These are phyloP conservation scores for Hemibagrus guttatus DNA, from an alignment of 2,797 vertebrate species.

Conservation along the genomic window DNA sequence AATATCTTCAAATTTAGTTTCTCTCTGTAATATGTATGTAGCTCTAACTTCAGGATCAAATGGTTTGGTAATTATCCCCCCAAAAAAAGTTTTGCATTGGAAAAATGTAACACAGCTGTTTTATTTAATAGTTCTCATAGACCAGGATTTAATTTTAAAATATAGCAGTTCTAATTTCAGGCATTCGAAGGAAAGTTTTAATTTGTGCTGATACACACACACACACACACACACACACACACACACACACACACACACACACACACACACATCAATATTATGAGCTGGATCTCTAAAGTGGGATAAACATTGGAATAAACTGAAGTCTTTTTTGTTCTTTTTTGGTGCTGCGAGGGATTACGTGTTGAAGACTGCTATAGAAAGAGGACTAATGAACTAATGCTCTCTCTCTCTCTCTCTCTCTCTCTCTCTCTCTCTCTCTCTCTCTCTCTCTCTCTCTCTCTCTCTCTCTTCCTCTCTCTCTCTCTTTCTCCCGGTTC, in stretches of 20 bases:
- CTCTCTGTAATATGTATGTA: not conserved
- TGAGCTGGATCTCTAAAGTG: not conserved
- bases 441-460: not conserved
- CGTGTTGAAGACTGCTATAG: not conserved
- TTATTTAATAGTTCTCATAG: not conserved
- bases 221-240: not conserved
- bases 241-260: not conserved
- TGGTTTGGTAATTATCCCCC: not conserved
- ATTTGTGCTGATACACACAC: not conserved
- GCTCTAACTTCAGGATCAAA: not conserved
- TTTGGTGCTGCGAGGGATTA: not conserved
- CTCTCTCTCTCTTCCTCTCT: not conserved
- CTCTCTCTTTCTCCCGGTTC: not conserved
- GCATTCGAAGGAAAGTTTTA: not conserved
- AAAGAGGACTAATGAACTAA: not conserved
- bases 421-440: not conserved
- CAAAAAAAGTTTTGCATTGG: not conserved
- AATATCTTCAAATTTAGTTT: conserved; percentile 2
- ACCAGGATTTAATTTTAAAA: not conserved
- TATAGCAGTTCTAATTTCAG: not conserved
- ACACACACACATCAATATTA: not conserved
- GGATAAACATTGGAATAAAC: not conserved
- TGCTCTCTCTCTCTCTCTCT: not conserved
- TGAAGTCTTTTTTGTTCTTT: not conserved
- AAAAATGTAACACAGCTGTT: not conserved